Evolutionary conservation across 1,140 invertebrate species (phyloP).

Genomic region (Microvelia longipes): DNA sequence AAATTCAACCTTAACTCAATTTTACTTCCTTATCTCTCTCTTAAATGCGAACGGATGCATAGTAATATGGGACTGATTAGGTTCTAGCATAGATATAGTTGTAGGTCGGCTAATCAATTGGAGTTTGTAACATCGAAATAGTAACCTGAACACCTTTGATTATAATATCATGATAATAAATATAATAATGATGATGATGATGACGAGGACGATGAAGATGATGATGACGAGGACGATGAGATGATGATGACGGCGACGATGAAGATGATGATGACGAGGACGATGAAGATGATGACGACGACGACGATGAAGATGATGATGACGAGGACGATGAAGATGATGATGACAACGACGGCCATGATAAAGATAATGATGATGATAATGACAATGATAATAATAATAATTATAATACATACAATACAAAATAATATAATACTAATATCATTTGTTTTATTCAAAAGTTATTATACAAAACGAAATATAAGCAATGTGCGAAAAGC

Average conservation of each 20-base stretch:
- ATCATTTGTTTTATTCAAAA: no score
- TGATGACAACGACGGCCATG: neutral
- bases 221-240: no score
- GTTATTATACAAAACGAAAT: no score
- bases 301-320: constrained; percentile 8
- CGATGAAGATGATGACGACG: constrained; percentile 2
- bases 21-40: no score
- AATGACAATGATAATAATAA: neutral
- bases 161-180: no score
- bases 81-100: neutral
- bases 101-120: neutral
- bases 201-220: constrained; percentile 1
- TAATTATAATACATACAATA: no score
- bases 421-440: no score
- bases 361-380: neutral
- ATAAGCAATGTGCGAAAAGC: no score
- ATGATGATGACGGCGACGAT: constrained; percentile 1
- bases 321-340: constrained; percentile 2
- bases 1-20: no score
- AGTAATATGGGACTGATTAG: neutral
- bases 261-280: constrained; percentile 6
- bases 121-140: no score
- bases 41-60: neutral
- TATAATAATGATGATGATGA: constrained; percentile 8
- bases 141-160: no score